Conservation (phyloP, 2,113 vertebrate genomes). For the Chaenocephalus aceratus region DNA sequence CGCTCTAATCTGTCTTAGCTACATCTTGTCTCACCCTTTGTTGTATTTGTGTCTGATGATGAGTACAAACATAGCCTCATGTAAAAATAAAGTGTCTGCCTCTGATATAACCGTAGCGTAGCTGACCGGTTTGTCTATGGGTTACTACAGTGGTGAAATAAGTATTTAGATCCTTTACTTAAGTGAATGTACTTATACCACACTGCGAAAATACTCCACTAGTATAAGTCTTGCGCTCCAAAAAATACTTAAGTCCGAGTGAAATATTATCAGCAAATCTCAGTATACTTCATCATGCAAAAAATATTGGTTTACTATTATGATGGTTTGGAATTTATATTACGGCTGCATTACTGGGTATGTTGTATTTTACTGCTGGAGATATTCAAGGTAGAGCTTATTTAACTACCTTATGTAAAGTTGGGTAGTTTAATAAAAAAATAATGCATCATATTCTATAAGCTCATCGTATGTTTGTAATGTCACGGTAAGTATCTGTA, state of each 20-base stretch:
- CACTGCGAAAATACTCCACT: background rate
- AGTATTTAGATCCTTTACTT: background rate
- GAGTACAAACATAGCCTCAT: constrained; percentile 9
- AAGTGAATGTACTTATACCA: background rate
- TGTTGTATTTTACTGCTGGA: background rate
- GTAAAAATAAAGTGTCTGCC: background rate
- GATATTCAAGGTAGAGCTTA: background rate
- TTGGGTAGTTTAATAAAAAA: background rate
- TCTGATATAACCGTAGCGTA: background rate
- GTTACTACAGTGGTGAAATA: background rate
- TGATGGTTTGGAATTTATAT: background rate
- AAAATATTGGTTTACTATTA: background rate
- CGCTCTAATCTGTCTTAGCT: constrained; percentile 51
- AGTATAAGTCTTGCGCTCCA: no score
- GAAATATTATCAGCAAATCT: background rate
- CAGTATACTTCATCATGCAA: background rate
- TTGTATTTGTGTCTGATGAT: constrained; percentile 41
- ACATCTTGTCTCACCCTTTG: constrained; percentile 14
- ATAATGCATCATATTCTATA: background rate
- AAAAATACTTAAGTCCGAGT: background rate
- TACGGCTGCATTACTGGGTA: background rate
- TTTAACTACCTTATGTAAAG: background rate
- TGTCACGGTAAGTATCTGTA: background rate
- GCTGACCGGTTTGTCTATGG: background rate
- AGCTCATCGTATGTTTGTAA: background rate